Evolutionary conservation across 2,888 invertebrate species (phyloP), one percentile per base, ranked within the genome.

Genomic region (Ochropleura leucogaster): DNA sequence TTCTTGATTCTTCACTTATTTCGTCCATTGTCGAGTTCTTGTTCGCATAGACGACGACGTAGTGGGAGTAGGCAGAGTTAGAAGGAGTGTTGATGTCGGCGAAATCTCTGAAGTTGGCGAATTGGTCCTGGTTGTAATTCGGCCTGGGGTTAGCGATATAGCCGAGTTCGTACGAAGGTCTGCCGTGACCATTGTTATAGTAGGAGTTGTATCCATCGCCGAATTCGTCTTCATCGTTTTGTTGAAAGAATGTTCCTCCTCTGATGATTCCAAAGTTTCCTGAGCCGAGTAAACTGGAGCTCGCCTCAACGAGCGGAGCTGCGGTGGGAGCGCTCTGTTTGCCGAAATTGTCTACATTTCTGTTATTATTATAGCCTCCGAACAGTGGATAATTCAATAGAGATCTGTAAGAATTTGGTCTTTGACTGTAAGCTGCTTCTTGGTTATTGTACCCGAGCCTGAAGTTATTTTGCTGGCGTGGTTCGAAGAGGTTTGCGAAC

Each of bases 61-160:
- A 97, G 86, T 98, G 98, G 0, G 98, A 98, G 92, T 98, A 98
- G 9, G 98, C 98, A 3, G 96, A 94, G 89, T 98, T 98, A 0
- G 98, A 97, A 0, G 98, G 98, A 5, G 98, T 97, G 80, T 98
- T 98, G 72, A 99, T 98, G 88, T 99, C 99, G 0, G 99, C 98
- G 89, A 99, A 99, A 91, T 99, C 99, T 88, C 98, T 97, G 95
- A 99, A 99, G 91, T 98, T 98, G 7, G 98, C 98, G 90, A 99
- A 98, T 90, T 98, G 98, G 89, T 98, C 98, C 75, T 98, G 97
- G 46, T 98, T 97, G 85, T 98, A 97, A 68, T 98, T 98, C 7
- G 98, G 98, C 89, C 97, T 97, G 0, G 98, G 98, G 89, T 98
- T 98, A 0, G 97, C 97, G 53, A 97, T 97, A 84, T 97, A 97